Conservation (phyloP, 2,113 vertebrate species). For the Percina caprodes region DNA sequence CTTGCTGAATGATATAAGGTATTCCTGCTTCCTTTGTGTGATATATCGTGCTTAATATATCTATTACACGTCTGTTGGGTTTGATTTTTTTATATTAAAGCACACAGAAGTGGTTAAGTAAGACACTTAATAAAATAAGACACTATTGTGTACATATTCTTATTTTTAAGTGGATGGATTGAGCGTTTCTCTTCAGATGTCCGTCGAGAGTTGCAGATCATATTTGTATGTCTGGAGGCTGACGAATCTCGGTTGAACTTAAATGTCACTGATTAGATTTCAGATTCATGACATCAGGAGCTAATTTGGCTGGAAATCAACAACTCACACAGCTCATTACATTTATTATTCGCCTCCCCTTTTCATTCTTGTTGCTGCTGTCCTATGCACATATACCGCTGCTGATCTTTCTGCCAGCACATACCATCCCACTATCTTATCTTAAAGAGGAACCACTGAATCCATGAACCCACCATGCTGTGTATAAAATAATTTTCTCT, state of each 20-base stretch:
- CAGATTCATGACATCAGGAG: neutral
- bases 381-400: neutral
- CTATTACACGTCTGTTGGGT: neutral
- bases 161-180: neutral
- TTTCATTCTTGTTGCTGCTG: neutral
- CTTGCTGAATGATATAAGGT: neutral
- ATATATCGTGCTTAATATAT: neutral
- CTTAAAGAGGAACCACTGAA: neutral
- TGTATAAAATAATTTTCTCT: neutral
- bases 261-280: neutral
- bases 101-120: neutral
- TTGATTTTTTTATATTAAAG: neutral
- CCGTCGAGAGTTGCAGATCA: neutral
- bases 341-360: neutral
- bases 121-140: neutral
- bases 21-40: neutral
- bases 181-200: neutral
- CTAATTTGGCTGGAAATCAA: neutral
- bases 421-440: neutral
- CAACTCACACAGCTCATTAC: neutral
- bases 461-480: neutral
- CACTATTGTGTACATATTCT: neutral
- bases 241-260: neutral
- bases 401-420: neutral
- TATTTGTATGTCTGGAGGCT: neutral